These are phyloP conservation scores for Apis laboriosa DNA, from an alignment of 1,140 invertebrate genomes.

Conservation along the genomic window DNA sequence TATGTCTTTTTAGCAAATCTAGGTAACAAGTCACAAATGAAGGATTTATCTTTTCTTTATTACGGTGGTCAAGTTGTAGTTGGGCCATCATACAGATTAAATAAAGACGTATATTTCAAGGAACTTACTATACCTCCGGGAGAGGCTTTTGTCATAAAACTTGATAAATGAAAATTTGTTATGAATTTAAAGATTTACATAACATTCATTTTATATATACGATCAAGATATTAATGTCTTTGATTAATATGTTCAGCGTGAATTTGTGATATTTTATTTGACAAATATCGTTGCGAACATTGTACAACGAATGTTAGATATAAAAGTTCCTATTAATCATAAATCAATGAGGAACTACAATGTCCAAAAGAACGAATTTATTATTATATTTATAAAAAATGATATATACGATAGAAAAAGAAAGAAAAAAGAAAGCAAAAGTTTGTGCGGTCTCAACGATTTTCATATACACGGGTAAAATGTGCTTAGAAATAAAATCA, in stretches of 20 bases:
- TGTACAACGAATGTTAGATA: conserved; percentile 45
- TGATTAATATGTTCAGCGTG: conserved; percentile 8
- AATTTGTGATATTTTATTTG: conserved; percentile 29
- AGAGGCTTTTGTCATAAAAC: conserved; percentile 85
- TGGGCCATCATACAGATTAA: conserved; percentile 82
- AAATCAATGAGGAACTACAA: conserved; percentile 9
- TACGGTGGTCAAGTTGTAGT: conserved; percentile 88
- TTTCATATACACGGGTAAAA: conserved; percentile 1
- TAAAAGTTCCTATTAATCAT: conserved; percentile 37
- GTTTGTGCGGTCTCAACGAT: not conserved
- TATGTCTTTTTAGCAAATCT: conserved; percentile 88
- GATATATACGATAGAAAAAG: not conserved
- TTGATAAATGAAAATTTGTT: conserved; percentile 83
- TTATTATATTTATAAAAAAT: no score
- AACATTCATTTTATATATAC: conserved; percentile 25
- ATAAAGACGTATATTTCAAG: conserved; percentile 86
- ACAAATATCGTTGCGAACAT: conserved; percentile 12
- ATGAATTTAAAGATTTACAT: not conserved
- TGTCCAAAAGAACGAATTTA: not conserved
- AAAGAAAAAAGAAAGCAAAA: not conserved
- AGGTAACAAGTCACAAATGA: conserved; percentile 81
- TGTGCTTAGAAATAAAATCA: conserved; percentile 16
- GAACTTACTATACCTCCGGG: conserved; percentile 83
- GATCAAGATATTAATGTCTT: not conserved
- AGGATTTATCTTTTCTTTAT: conserved; percentile 87